Conservation (phyloP, 2,797 vertebrate species). For the Mallotus villosus region DNA sequence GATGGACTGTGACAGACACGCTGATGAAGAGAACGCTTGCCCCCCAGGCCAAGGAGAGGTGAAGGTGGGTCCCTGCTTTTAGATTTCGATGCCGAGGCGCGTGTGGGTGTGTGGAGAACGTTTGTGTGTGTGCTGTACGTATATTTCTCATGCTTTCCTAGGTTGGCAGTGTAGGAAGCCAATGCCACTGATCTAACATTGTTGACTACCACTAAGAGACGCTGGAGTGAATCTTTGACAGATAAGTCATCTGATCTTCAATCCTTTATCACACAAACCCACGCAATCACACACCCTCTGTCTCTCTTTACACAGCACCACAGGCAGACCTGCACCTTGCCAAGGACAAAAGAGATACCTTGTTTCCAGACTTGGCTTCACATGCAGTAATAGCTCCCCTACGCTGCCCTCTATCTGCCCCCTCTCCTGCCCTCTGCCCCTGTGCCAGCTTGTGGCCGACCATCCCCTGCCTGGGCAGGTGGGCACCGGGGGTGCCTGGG, state of each 20-base stretch:
- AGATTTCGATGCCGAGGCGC: background rate
- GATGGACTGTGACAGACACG: slow-evolving; percentile 4
- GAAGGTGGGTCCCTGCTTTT: background rate
- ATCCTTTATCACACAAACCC: background rate
- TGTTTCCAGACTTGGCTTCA: background rate
- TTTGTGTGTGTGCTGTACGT: background rate
- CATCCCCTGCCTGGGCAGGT: background rate
- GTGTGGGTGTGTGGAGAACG: background rate
- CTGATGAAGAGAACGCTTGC: background rate
- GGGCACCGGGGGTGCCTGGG: background rate
- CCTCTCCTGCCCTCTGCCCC: background rate
- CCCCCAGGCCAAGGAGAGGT: background rate
- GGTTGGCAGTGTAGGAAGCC: too few relatives aligned
- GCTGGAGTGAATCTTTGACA: too few relatives aligned
- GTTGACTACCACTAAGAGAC: too few relatives aligned
- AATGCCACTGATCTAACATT: too few relatives aligned
- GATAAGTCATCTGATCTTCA: background rate
- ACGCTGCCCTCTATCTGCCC: background rate
- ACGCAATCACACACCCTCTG: background rate
- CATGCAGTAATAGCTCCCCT: background rate
- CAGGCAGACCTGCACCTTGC: background rate
- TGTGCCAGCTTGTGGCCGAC: background rate
- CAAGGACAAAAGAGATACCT: slow-evolving; percentile 14
- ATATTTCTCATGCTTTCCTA: background rate
- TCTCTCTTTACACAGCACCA: background rate